phyloP scores from a whole-genome alignment of 2,113 vertebrate species.

The Cisticola juncidis region DNA sequence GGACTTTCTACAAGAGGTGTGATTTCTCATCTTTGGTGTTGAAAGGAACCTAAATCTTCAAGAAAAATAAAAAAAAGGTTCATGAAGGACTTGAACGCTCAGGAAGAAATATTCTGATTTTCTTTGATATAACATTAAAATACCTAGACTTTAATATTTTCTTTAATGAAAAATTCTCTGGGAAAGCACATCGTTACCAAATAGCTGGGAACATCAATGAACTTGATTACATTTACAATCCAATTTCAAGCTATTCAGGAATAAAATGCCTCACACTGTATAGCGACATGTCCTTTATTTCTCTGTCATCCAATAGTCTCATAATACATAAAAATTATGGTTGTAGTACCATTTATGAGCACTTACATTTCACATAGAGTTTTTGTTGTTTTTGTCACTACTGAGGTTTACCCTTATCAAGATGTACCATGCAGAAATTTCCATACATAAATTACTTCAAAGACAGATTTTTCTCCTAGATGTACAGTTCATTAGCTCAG shows the following conservation, averaged over 20 bases:
- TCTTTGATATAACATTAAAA: constrained; percentile 23
- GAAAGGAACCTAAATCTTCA: not conserved
- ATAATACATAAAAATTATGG: constrained; percentile 32
- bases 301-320: constrained; percentile 28
- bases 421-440: constrained; percentile 22
- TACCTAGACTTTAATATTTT: constrained; percentile 43
- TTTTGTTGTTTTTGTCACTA: not conserved
- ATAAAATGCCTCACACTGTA: constrained; percentile 35
- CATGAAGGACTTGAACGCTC: not conserved
- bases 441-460: constrained; percentile 26
- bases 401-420: constrained; percentile 28
- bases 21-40: not conserved
- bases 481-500: constrained; percentile 25
- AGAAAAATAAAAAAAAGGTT: not conserved
- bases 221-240: constrained; percentile 68
- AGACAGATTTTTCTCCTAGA: constrained; percentile 39
- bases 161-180: constrained; percentile 46
- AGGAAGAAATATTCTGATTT: constrained; percentile 22
- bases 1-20: not conserved
- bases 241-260: constrained; percentile 61
- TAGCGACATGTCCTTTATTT: constrained; percentile 33
- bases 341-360: constrained; percentile 11
- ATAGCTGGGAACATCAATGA: constrained; percentile 53
- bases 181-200: not conserved
- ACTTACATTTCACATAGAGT: not conserved